Conservation (phyloP, 2,113 vertebrate genomes). For the Rhipidura dahli region DNA sequence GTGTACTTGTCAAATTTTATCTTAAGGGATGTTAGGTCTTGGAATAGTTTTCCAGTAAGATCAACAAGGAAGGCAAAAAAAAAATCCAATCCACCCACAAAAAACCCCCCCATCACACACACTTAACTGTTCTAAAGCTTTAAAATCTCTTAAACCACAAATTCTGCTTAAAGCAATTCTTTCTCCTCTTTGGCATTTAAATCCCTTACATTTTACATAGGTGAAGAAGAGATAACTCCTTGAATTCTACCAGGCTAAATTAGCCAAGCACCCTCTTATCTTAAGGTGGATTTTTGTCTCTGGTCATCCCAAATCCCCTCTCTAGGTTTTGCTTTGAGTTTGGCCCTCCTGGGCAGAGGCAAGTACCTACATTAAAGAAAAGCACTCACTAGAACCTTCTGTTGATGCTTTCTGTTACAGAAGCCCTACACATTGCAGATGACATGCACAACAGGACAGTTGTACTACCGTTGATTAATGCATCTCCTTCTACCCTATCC, state of each 20-base stretch:
- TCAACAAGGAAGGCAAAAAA: not conserved
- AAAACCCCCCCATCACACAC: fast-evolving
- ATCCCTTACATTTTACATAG: not conserved
- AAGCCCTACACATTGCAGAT: not conserved
- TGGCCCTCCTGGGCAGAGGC: not conserved
- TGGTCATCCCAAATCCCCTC: not conserved
- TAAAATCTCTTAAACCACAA: not conserved
- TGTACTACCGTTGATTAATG: not conserved
- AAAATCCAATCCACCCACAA: not conserved
- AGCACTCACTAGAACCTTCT: not conserved
- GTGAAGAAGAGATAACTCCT: not conserved
- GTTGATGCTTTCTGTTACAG: not conserved
- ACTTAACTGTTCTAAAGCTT: not conserved
- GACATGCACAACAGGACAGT: not conserved
- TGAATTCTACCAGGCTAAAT: not conserved
- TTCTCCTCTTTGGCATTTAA: not conserved
- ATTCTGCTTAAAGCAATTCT: not conserved
- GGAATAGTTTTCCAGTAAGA: not conserved
- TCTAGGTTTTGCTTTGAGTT: not conserved
- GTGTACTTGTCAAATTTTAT: not conserved
- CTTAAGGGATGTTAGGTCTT: not conserved
- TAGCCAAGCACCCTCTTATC: not conserved
- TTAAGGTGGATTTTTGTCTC: not conserved
- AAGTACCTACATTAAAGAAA: not conserved
- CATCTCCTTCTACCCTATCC: not conserved